Conservation (phyloP, 1,140 invertebrate genomes). For the Harpegnathos saltator region DNA sequence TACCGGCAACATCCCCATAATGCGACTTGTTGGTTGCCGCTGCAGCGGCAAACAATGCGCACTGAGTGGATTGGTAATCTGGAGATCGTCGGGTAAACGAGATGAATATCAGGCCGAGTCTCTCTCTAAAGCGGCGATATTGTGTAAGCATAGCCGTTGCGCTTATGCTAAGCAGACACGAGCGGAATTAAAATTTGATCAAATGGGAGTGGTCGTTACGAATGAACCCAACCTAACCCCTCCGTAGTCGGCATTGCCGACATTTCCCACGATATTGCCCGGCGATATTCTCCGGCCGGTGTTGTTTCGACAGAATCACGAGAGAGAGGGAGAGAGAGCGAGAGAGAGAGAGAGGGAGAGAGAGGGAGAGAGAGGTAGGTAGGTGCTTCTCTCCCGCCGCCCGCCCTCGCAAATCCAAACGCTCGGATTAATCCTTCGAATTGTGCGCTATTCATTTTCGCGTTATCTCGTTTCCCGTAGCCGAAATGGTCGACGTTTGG, state of each 20-base stretch:
- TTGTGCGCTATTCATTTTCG: slow-evolving; percentile 54
- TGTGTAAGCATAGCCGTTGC: slow-evolving; percentile 38
- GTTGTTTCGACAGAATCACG: slow-evolving; percentile 49
- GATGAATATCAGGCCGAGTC: slow-evolving; percentile 48
- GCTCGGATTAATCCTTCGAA: slow-evolving; percentile 37
- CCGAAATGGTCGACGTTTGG: slow-evolving; percentile 7
- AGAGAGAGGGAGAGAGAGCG: too few relatives aligned
- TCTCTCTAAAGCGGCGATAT: slow-evolving; percentile 32
- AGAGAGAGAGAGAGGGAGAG: too few relatives aligned
- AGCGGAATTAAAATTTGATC: slow-evolving; percentile 81
- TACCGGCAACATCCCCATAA: slow-evolving; percentile 39
- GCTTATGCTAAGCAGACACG: slow-evolving; percentile 80
- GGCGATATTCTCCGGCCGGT: neutral
- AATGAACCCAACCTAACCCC: slow-evolving; percentile 35
- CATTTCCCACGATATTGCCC: slow-evolving; percentile 68
- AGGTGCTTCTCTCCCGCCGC: too few relatives aligned
- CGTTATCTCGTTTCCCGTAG: slow-evolving; percentile 37
- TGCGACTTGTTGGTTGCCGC: slow-evolving; percentile 48
- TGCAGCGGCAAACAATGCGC: slow-evolving; percentile 45
- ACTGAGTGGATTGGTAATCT: slow-evolving; percentile 55
- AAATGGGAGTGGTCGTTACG: slow-evolving; percentile 76
- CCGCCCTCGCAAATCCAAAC: neutral
- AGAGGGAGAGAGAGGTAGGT: neutral
- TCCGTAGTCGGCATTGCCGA: slow-evolving; percentile 62
- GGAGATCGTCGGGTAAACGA: slow-evolving; percentile 58